Evolutionary conservation across 2,888 invertebrate genomes (phyloP), one percentile per base, ranked within the genome.

Genomic region (Brachycybe producta): DNA sequence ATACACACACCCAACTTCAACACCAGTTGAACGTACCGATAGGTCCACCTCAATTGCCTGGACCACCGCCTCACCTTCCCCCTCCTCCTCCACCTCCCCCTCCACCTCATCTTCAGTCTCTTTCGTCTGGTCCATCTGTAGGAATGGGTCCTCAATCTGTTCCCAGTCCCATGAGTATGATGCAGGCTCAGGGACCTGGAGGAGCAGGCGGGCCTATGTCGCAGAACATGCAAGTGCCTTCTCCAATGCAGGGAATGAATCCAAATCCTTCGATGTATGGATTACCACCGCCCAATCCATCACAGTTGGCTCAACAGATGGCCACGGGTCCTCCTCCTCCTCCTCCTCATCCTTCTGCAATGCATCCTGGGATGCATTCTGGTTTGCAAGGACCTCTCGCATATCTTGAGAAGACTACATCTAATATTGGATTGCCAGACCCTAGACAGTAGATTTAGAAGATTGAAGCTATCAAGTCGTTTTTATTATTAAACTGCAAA

Each of bases 341-440:
- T 8, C n/a, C 55, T 52, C n/a, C 56, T n/a, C 43, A 44, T 21
- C 35, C 43, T 41, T n/a, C n/a, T n/a, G 36, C 26, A 13, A 27
- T 17, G 23, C 49, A 27, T 13, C 39, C 38, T 26, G 35, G 27
- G 11, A 60, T 65, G 68, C 72, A 54, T 8, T 73, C 73, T 5
- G 73, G 80, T 2, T 71, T 85, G 49, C 85, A 84, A 58, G 86
- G 87, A 5, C 88, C 87, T 1, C 72, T 88, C 55, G 87, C 87
- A 1, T 87, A 81, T 64, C 71, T 90, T 54, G 87, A 88, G 72
- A 86, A 87, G 73, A 86, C 86, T 57, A 84, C 87, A 62, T 85
- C 85, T 70, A 87, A 85, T 70, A 87, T 88, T 76, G 87, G 87
- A 52, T 75, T 86, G 75, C 80, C 82, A 47, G 84, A 85, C 8